These are phyloP conservation scores for Ypsolopha sequella DNA, from an alignment of 2,888 invertebrate genomes.

Conservation along the genomic window DNA sequence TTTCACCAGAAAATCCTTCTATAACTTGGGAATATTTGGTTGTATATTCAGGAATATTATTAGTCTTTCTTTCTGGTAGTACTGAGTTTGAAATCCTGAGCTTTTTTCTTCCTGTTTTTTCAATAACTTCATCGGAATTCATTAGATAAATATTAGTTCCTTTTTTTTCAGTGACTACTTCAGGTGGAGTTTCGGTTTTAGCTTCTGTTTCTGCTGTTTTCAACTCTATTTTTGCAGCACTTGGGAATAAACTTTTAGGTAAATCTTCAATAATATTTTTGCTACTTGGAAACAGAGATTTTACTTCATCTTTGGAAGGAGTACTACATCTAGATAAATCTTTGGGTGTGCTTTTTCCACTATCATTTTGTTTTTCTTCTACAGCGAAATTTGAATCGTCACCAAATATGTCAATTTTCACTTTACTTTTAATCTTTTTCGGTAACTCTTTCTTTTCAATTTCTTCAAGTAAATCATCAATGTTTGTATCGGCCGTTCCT, in stretches of 20 bases:
- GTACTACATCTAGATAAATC: conserved; percentile 7
- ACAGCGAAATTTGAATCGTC: conserved; percentile 8
- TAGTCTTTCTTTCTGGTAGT: conserved; percentile 38
- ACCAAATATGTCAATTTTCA: conserved; percentile 27
- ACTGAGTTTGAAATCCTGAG: conserved; percentile 58
- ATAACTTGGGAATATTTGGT: conserved; percentile 58
- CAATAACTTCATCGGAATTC: conserved; percentile 28
- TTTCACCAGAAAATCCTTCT: conserved; percentile 53
- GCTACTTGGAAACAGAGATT: conserved; percentile 27
- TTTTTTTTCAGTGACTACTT: conserved; percentile 32
- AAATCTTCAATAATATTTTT: conserved; percentile 24
- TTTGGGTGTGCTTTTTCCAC: conserved; percentile 30
- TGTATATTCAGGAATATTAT: conserved; percentile 43
- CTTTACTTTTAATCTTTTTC: conserved; percentile 27
- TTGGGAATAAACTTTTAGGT: conserved; percentile 20
- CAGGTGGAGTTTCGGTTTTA: conserved; percentile 12
- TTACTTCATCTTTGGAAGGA: conserved; percentile 11
- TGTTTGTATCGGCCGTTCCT: conserved; percentile 16
- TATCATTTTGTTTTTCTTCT: conserved; percentile 15
- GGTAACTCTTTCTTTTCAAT: conserved; percentile 55
- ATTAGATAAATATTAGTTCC: conserved; percentile 44
- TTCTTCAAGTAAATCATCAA: conserved; percentile 52
- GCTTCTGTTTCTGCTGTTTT: conserved; percentile 19
- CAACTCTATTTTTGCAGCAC: conserved; percentile 23
- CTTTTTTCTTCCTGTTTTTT: conserved; percentile 39